These are phyloP conservation scores for Polypedilum pembai DNA, from an alignment of 1,140 invertebrate species.

Conservation along the genomic window DNA sequence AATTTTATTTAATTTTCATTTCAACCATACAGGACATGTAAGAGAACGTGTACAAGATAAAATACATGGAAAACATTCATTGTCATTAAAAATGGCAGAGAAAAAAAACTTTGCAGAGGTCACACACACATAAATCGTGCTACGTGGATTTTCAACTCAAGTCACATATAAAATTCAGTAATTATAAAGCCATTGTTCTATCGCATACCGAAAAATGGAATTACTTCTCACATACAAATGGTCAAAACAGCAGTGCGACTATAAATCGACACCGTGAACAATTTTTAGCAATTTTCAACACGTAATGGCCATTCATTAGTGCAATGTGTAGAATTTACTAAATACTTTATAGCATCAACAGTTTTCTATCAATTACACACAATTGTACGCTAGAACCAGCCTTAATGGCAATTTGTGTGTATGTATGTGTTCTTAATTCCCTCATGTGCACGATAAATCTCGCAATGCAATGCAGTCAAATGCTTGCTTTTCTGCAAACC, in stretches of 20 bases:
- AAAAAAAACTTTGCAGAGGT: too few relatives aligned
- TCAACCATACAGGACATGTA: too few relatives aligned
- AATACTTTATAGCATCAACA: slow-evolving; percentile 11
- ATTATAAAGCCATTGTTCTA: slow-evolving; percentile 27
- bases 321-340: background rate
- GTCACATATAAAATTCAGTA: slow-evolving; percentile 19
- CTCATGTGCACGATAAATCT: background rate
- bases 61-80: too few relatives aligned
- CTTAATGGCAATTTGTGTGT: background rate
- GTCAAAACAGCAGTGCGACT: background rate
- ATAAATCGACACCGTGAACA: background rate
- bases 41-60: too few relatives aligned
- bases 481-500: background rate
- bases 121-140: background rate
- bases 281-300: background rate
- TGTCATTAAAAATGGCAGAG: too few relatives aligned
- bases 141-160: background rate
- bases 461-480: background rate
- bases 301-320: slow-evolving; percentile 6
- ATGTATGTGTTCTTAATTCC: background rate
- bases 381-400: background rate
- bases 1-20: background rate
- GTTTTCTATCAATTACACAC: slow-evolving; percentile 13
- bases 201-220: too few relatives aligned
- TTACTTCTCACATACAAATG: background rate